Percentiles rank a stretch among this genome's conserved stretches.
Conservation (phyloP, 2,797 vertebrate genomes). For the Sciurus vulgaris region DNA sequence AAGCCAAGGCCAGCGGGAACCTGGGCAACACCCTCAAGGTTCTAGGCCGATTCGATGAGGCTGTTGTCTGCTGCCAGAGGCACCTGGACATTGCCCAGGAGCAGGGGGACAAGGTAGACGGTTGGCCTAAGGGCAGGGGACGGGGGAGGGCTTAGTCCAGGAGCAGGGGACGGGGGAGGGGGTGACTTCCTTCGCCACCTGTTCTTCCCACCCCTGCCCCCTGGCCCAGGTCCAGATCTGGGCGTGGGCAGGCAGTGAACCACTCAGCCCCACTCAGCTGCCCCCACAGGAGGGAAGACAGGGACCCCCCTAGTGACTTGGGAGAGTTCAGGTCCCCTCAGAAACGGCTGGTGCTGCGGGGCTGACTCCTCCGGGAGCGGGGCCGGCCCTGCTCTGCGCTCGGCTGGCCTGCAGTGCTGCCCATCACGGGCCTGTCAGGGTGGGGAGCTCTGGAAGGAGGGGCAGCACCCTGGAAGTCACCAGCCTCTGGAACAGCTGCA, state of each 20-base stretch:
- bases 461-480: neutral
- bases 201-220: rapidly evolving
- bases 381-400: neutral
- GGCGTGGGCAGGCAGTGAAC: rapidly evolving
- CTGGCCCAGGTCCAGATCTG: rapidly evolving
- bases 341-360: rapidly evolving
- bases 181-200: neutral
- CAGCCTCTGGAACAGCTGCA: neutral
- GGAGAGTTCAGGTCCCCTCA: neutral
- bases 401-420: rapidly evolving
- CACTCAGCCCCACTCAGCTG: neutral
- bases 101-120: constrained; percentile 95
- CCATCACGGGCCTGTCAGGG: neutral
- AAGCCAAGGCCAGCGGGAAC: constrained; percentile 98
- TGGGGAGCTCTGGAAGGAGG: neutral
- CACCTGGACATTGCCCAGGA: constrained; percentile 98
- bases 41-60: constrained; percentile 96
- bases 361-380: rapidly evolving
- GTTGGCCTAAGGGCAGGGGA: constrained; percentile 84
- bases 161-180: neutral
- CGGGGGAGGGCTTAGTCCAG: constrained; percentile 89
- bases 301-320: neutral
- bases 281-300: rapidly evolving
- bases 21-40: constrained; percentile 98
- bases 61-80: constrained; percentile 95